These are phyloP conservation scores for Galeruca laticollis DNA, from an alignment of 2,888 invertebrate species.

Conservation along the genomic window DNA sequence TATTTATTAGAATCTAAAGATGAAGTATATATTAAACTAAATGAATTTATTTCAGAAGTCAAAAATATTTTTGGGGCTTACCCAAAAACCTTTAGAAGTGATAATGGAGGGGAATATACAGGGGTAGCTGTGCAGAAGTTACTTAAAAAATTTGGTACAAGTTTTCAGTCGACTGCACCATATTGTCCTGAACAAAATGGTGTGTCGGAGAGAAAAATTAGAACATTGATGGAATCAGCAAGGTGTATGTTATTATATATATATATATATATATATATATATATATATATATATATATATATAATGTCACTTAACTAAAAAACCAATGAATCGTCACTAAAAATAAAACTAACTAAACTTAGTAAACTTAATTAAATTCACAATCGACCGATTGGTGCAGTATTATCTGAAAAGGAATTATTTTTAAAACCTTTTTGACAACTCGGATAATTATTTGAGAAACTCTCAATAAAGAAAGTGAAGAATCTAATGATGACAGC, in stretches of 20 bases:
- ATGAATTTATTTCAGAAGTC: background rate
- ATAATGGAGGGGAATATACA: conserved; percentile 23
- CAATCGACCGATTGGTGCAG: too few species aligned
- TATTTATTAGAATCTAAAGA: conserved; percentile 19
- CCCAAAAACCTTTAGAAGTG: conserved; percentile 1
- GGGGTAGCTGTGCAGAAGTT: conserved; percentile 7
- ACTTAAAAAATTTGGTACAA: conserved; percentile 4
- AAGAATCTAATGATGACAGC: too few species aligned
- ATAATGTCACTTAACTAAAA: too few species aligned
- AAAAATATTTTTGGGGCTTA: conserved; percentile 9
- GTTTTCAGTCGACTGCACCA: conserved; percentile 21
- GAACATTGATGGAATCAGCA: conserved; percentile 22
- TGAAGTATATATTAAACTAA: background rate
- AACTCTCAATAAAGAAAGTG: too few species aligned
- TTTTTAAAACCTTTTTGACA: too few species aligned
- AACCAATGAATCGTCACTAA: too few species aligned
- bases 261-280: too few species aligned
- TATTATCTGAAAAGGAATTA: too few species aligned
- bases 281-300: too few species aligned
- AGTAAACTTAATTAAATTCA: too few species aligned
- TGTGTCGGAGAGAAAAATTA: conserved; percentile 19
- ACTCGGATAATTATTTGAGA: too few species aligned
- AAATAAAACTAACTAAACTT: too few species aligned
- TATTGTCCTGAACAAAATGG: conserved; percentile 25
- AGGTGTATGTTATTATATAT: conserved; percentile 20